Percentiles rank a stretch among this genome's conserved stretches.
These are phyloP conservation scores for Trachymyrmex cornetzi DNA, from an alignment of 1,140 invertebrate species.

Conservation along the genomic window DNA sequence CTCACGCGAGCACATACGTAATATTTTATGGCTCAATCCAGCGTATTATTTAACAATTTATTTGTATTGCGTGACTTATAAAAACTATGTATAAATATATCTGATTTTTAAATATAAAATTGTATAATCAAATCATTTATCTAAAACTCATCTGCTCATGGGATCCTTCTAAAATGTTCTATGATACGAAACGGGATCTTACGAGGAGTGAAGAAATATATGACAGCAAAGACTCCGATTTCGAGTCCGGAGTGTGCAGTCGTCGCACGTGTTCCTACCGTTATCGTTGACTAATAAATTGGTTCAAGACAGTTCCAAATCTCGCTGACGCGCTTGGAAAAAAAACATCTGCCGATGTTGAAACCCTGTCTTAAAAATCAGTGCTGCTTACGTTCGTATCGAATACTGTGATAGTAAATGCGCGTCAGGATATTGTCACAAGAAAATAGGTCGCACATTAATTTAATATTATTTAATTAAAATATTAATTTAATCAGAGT, in stretches of 20 bases:
- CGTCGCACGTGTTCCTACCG: conserved; percentile 68
- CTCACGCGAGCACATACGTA: no score
- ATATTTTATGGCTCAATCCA: no score
- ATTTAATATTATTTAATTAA: background rate
- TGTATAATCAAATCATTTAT: conserved; percentile 17
- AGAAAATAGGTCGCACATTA: background rate
- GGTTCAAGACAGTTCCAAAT: conserved; percentile 62
- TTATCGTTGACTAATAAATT: conserved; percentile 76
- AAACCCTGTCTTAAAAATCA: background rate
- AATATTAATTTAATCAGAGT: background rate
- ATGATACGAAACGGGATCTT: conserved; percentile 23
- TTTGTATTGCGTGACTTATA: background rate
- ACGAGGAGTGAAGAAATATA: conserved; percentile 2
- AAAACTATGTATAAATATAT: background rate
- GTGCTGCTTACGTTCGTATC: background rate
- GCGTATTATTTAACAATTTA: no score
- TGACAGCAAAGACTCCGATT: conserved; percentile 61
- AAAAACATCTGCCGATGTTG: conserved; percentile 68
- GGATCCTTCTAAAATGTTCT: conserved; percentile 35
- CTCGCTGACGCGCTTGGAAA: conserved; percentile 50
- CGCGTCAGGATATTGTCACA: background rate
- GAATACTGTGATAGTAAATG: background rate
- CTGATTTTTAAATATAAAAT: background rate
- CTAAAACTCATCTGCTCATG: conserved; percentile 6
- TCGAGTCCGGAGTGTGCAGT: conserved; percentile 18